Evolutionary conservation across 2,888 invertebrate species (phyloP), one percentile per base, ranked within the genome.

Genomic region (Ectobius pallidus): DNA sequence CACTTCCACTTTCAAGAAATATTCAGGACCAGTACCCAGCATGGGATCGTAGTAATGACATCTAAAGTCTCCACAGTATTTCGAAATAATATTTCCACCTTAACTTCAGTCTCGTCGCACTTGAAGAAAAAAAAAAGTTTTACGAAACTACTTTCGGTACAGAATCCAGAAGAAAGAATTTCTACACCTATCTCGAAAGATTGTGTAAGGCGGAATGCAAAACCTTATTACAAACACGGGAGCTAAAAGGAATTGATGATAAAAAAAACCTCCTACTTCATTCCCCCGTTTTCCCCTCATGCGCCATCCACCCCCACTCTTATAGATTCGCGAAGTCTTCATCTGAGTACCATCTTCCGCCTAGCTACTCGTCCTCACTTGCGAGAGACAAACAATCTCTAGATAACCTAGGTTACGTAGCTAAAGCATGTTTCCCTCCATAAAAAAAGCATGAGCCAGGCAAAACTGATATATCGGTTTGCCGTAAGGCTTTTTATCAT

Each of bases 211-310:
- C 30, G 11, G 55, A 58, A 58, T 58, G 58, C 16, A 25, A 58
- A 58, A 58, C 30, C 27, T 30, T 25, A 58, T n/a, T n/a, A 1
- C 14, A 30, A 58, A 58, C 58, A 1, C 58, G 27, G 58, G 27
- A 58, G 58, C 58, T 58, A 58, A 58, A 58, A 58, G 58, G 30
- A 58, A 58, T 18, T 58, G 58, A 30, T 58, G 58, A 30, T 58
- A 58, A 58, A 55, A 30, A 58, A 55, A 30, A 58, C 7, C 30
- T 22, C 58, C 58, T 30, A 25, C 58, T 30, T 30, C 30, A 30
- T 32, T 58, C 30, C 58, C n/a, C 22, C 6, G 6, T 46, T 16
- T 9, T 46, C 7, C 46, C 3, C 39, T 39, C 39, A 39, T 39
- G 22, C 52, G 7, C 52, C 14, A 25, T 25, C 52, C 22, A 25